These are phyloP conservation scores for Chitala chitala DNA, from an alignment of 2,113 vertebrate genomes.

Conservation along the genomic window DNA sequence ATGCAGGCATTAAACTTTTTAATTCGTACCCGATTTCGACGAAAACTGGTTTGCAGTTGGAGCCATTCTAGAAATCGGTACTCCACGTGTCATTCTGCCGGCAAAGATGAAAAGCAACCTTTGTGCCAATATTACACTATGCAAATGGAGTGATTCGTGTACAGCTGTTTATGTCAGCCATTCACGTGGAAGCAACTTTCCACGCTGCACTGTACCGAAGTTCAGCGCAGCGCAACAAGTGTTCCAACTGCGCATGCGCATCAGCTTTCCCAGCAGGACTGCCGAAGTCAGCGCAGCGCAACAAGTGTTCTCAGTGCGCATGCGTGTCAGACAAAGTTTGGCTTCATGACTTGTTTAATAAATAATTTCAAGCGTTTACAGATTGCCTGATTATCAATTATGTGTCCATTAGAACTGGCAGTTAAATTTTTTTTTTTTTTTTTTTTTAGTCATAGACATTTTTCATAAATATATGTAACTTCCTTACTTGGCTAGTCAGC, in stretches of 20 bases:
- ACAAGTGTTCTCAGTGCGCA: not conserved
- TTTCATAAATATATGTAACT: too few relatives aligned
- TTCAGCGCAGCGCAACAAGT: not conserved
- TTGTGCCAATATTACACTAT: not conserved
- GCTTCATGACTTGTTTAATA: too few relatives aligned
- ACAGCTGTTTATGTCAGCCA: not conserved
- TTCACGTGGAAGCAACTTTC: not conserved
- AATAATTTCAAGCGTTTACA: not conserved
- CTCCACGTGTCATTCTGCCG: not conserved
- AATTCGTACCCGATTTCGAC: slow-evolving; percentile 35
- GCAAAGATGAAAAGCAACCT: not conserved
- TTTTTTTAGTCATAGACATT: not conserved
- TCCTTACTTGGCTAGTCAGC: too few relatives aligned
- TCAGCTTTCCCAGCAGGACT: not conserved
- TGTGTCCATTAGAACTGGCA: not conserved
- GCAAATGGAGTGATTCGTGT: not conserved
- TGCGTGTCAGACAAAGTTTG: not conserved
- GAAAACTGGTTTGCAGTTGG: slow-evolving; percentile 33
- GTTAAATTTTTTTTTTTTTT: not conserved
- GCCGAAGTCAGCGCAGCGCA: not conserved
- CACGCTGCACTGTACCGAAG: too few relatives aligned
- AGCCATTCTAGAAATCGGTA: slow-evolving; percentile 36
- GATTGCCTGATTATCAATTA: not conserved
- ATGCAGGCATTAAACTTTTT: not conserved
- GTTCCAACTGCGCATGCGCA: not conserved